Evolutionary conservation across 2,888 invertebrate species (phyloP).

Genomic region (Meloe dianella): DNA sequence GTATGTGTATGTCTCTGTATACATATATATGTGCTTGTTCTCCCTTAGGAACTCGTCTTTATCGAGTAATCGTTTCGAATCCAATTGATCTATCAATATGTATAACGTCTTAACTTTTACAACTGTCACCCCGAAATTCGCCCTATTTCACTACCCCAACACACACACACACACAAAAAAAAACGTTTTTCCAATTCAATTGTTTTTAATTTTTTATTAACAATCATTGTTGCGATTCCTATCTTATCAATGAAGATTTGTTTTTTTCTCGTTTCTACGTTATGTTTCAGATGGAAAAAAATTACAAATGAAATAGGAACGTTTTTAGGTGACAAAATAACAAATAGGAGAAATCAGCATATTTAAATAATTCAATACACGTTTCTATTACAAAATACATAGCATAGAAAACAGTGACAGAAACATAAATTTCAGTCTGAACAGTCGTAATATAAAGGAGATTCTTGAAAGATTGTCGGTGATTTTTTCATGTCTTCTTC

Average conservation of each 20-base stretch:
- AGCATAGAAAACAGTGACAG: conserved; percentile 49
- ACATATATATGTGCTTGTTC: conserved; percentile 11
- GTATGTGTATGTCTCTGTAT: neutral
- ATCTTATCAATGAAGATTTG: neutral
- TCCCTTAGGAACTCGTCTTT: conserved; percentile 54
- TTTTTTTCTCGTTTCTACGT: neutral
- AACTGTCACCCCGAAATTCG: conserved; percentile 37
- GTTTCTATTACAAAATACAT: conserved; percentile 49
- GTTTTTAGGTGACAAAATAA: conserved; percentile 2
- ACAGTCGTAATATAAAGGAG: conserved; percentile 56
- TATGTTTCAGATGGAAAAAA: no score
- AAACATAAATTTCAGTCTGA: conserved; percentile 53
- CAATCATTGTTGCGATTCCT: neutral
- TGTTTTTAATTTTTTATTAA: conserved; percentile 3
- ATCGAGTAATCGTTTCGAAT: conserved; percentile 60
- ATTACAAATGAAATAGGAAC: no score
- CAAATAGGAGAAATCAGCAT: conserved; percentile 43
- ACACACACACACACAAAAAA: neutral
- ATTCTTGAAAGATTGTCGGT: conserved; percentile 56
- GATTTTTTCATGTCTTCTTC: conserved; percentile 51
- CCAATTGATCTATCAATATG: conserved; percentile 61
- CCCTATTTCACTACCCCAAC: neutral
- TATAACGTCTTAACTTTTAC: conserved; percentile 59
- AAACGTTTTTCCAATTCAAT: neutral
- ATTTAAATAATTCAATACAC: conserved; percentile 53